Base-by-base conservation (phyloP, 2,113 vertebrate genomes). In the Hylia prasina region DNA sequence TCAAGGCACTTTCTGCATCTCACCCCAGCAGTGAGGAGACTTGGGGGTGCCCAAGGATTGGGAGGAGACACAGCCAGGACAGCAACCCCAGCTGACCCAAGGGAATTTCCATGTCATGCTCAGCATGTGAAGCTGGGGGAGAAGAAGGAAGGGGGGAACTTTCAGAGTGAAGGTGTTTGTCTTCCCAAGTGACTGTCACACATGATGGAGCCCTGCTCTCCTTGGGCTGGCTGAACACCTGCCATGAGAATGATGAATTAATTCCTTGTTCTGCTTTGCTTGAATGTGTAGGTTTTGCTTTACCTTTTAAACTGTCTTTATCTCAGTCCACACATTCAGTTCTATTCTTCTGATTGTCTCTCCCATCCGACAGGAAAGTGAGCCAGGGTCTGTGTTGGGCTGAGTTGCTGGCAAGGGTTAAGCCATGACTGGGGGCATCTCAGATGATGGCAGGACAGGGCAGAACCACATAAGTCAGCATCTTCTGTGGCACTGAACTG, bases 141-240 rank as follows among this genome's bases (percentile, higher is more conserved):
- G 27, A 50, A 35, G 33, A n/a, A 47, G 12, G 24, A 75, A 40
- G 9, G 12, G 17, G 10, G 5, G 15, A 40, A 11, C 50, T 40
- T 56, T 16, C 0, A 0, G 23, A 47, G 28, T 9, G 82, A 75
- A 54, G 70, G 50, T 0, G 1, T 75, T 73, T 64, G 60, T n/a
- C 50, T 48, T 48, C n/a, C 58, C 70, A 40, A 75, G 35, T 16
- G 50, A n/a, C 19, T 47, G 40, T 30, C 50, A 65, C 60, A 40
- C 42, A 4, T 23, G 69, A 47, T 24, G 35, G 60, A 65, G 60
- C 60, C 50, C 51, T 75, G 60, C 70, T 75, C 50, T 56, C 60
- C 70, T 56, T 2, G 3, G 58, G n/a, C 6, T 47, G n/a, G 42
- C 50, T 40, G 82, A 85, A 56, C 60, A 65, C 30, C 70, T 57